phyloP scores from a whole-genome alignment of 2,797 vertebrate genomes.

The Muscicapa comitata region DNA sequence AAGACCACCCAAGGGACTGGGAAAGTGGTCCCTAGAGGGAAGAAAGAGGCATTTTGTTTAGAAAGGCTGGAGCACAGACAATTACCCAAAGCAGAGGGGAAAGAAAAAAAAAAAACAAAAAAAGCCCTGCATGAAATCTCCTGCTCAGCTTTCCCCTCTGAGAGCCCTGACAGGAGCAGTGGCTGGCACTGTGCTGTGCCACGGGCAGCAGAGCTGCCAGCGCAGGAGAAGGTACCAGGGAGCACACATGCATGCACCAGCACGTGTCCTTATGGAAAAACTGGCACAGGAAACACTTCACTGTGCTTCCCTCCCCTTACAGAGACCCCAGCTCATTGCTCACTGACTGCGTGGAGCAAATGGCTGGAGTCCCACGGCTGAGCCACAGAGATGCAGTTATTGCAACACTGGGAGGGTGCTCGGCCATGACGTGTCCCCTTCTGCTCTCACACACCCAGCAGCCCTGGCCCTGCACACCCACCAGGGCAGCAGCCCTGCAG shows the following conservation, averaged over 20 bases:
- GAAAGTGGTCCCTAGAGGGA: conserved; percentile 55
- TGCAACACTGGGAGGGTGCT: not conserved
- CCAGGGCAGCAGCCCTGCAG: not conserved
- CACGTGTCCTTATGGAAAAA: rapidly evolving
- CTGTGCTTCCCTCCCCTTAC: not conserved
- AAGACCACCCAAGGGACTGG: conserved; percentile 65
- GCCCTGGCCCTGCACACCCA: not conserved
- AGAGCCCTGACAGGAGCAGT: not conserved
- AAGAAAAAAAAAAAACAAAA: not conserved
- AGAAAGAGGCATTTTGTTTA: conserved; percentile 61
- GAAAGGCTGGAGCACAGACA: conserved; percentile 39
- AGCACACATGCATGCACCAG: rapidly evolving
- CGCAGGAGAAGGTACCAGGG: rapidly evolving
- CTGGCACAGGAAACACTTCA: not conserved
- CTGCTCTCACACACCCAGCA: not conserved
- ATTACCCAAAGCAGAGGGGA: not conserved
- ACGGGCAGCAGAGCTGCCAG: not conserved
- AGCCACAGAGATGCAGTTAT: not conserved
- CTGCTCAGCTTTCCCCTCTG: rapidly evolving
- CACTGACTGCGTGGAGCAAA: not conserved
- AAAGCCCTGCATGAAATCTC: not conserved
- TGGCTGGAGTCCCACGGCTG: not conserved
- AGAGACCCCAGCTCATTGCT: not conserved
- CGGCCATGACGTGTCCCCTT: rapidly evolving
- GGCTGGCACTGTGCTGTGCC: rapidly evolving